Evolutionary conservation across 2,113 vertebrate genomes (phyloP), one percentile per base, ranked within the genome.

Genomic region (Crotalus horridus): DNA sequence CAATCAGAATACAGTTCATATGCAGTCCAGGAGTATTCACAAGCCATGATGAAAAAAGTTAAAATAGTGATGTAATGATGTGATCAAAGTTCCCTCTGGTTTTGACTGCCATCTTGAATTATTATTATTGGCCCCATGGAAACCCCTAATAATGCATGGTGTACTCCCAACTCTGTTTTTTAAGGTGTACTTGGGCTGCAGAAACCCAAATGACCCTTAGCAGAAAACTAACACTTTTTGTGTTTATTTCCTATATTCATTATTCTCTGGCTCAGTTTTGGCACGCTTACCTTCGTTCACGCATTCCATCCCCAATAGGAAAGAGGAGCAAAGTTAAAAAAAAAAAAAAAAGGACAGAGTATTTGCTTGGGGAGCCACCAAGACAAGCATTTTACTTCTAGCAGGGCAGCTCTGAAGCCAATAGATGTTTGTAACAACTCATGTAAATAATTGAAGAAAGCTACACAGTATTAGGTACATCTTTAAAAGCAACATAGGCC

Each of bases 361-460:
- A 69, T n/a, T 69, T 69, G 12, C 64, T 15, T 69, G 64, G 4
- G 29, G 11, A 69, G 12, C 12, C 61, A 69, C 12, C 29, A 69
- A 69, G 64, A 29, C 29, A 69, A 69, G 64, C 0, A 1, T n/a
- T n/a, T 69, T n/a, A 69, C 29, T 69, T 69, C 64, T n/a, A 69
- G 29, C 11, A n/a, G 61, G 5, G 4, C 29, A 69, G 64, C 29
- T n/a, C 12, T 69, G 29, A 69, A 69, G 64, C 12, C 29, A 69
- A 69, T 11, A 55, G 15, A 17, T 54, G 10, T 64, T 93, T 96
- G 92, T 95, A 87, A 54, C 53, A 96, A 97, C 17, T 81, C 39
- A 21, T 91, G 58, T 64, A 89, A 96, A 95, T 92, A 1, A 1
- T 92, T 29, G 89, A 12, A 43, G 0, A 85, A 85, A 39, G 20